Evolutionary conservation across 1,140 invertebrate species (phyloP).

Genomic region (Subanguina moxae): DNA sequence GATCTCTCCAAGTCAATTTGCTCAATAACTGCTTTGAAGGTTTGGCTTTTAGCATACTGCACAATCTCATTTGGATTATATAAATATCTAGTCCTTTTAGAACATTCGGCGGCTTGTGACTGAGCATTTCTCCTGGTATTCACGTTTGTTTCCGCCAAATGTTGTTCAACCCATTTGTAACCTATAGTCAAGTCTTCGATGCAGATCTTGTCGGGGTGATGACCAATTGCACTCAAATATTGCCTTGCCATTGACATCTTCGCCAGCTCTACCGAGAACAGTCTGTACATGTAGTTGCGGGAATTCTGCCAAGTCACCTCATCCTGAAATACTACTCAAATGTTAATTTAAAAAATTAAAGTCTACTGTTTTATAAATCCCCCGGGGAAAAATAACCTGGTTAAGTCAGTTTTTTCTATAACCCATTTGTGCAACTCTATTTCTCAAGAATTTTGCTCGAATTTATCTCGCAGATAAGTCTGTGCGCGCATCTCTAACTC

Average conservation of each 20-base stretch:
- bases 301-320: conserved; percentile 48
- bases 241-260: conserved; percentile 49
- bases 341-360: background rate
- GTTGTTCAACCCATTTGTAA: conserved; percentile 42
- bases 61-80: conserved; percentile 33
- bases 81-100: conserved; percentile 31
- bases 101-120: conserved; percentile 6
- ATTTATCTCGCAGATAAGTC: too few species aligned
- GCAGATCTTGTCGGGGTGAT: background rate
- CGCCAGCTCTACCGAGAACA: conserved; percentile 45
- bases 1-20: conserved; percentile 22
- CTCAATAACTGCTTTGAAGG: conserved; percentile 33
- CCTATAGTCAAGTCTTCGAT: conserved; percentile 33
- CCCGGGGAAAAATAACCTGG: background rate
- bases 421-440: too few species aligned
- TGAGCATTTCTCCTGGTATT: conserved; percentile 10
- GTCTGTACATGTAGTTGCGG: conserved; percentile 48
- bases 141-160: conserved; percentile 32
- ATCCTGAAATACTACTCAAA: conserved; percentile 39
- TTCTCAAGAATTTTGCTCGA: too few species aligned
- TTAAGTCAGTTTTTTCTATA: too few species aligned
- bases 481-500: too few species aligned
- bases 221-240: conserved; percentile 35
- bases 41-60: conserved; percentile 38
- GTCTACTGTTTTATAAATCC: too few species aligned